Evolutionary conservation across 2,888 invertebrate species (phyloP).

Genomic region (Anoncus sp.): DNA sequence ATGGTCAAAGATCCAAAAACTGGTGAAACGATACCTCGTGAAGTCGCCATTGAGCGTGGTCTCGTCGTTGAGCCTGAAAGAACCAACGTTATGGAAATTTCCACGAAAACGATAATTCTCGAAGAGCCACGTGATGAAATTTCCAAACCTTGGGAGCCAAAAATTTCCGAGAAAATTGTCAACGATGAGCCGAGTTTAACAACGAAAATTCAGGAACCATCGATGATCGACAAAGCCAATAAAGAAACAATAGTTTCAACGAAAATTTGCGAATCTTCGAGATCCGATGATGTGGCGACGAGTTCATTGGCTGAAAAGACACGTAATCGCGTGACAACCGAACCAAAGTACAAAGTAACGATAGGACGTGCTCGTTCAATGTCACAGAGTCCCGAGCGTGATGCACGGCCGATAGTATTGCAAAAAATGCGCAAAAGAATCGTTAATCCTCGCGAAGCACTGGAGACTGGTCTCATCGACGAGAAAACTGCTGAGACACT

Average conservation of each 20-base stretch:
- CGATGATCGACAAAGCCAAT: background rate
- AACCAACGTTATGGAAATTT: slow-evolving; percentile 61
- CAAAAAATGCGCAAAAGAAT: slow-evolving; percentile 92
- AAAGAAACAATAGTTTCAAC: background rate
- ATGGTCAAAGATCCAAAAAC: slow-evolving; percentile 92
- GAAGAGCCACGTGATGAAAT: slow-evolving; percentile 18
- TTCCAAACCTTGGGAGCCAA: background rate
- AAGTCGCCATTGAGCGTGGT: slow-evolving; percentile 92
- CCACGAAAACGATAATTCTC: slow-evolving; percentile 45
- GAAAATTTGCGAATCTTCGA: background rate
- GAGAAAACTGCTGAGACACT: slow-evolving; percentile 89
- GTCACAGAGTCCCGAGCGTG: slow-evolving; percentile 85
- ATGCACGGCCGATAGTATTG: slow-evolving; percentile 88
- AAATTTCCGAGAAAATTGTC: background rate
- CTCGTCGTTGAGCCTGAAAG: slow-evolving; percentile 86
- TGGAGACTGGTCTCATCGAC: slow-evolving; percentile 92
- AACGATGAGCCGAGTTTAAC: slow-evolving; percentile 14
- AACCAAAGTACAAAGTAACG: slow-evolving; percentile 88
- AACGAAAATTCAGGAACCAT: slow-evolving; percentile 18
- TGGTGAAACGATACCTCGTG: slow-evolving; percentile 91
- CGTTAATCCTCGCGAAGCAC: slow-evolving; percentile 90
- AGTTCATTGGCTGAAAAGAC: slow-evolving; percentile 72
- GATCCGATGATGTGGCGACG: background rate
- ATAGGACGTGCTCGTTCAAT: slow-evolving; percentile 86
- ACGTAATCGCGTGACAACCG: slow-evolving; percentile 85